These are phyloP conservation scores for Diaprepes abbreviatus DNA, from an alignment of 2,888 invertebrate genomes.

Conservation along the genomic window DNA sequence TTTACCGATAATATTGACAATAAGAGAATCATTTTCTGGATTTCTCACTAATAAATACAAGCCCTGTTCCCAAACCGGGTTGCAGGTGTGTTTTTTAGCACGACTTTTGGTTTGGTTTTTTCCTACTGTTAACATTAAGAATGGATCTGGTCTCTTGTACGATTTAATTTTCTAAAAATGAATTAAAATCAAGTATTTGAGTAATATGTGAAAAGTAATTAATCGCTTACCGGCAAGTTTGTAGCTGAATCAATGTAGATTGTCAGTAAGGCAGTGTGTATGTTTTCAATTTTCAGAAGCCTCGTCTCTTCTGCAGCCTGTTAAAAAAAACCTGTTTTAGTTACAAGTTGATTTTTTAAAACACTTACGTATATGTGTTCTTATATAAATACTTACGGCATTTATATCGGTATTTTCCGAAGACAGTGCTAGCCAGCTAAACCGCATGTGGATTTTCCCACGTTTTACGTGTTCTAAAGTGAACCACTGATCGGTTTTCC, in stretches of 20 bases:
- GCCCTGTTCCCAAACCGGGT: slow-evolving; percentile 94
- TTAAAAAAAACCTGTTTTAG: slow-evolving; percentile 41
- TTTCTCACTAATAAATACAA: slow-evolving; percentile 91
- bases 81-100: slow-evolving; percentile 82
- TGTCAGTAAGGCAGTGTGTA: slow-evolving; percentile 82
- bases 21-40: slow-evolving; percentile 87
- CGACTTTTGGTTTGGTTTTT: slow-evolving; percentile 78
- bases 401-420: slow-evolving; percentile 77
- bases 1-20: slow-evolving; percentile 76
- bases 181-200: slow-evolving; percentile 1
- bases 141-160: slow-evolving; percentile 84
- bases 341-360: not conserved
- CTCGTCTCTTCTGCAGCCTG: slow-evolving; percentile 81
- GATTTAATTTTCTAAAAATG: slow-evolving; percentile 72
- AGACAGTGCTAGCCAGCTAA: slow-evolving; percentile 89
- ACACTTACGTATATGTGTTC: too few relatives aligned
- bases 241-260: slow-evolving; percentile 92
- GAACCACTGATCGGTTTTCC: slow-evolving; percentile 67
- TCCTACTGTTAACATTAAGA: slow-evolving; percentile 82
- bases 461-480: slow-evolving; percentile 93
- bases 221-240: slow-evolving; percentile 82
- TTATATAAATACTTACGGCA: slow-evolving; percentile 71
- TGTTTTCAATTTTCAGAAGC: slow-evolving; percentile 77
- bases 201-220: not conserved
- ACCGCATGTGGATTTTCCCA: slow-evolving; percentile 89